Evolutionary conservation across 2,888 invertebrate genomes (phyloP), one percentile per base, ranked within the genome.

Genomic region (Sisyra terminalis): DNA sequence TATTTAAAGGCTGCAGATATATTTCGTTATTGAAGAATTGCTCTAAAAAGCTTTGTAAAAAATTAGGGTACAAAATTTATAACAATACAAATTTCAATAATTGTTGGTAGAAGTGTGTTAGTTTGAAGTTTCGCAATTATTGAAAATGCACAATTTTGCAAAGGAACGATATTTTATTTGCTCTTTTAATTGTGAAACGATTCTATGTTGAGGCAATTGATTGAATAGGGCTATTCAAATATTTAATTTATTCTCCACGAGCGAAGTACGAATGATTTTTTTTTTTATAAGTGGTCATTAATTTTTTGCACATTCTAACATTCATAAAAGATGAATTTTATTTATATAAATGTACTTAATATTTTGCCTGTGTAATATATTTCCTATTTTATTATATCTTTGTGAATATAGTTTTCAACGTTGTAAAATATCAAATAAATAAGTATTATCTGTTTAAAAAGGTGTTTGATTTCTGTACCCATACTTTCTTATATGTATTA

Each of bases 361-460:
- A 15, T 29, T 39, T 31, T 40, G 40, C 40, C 40, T 40, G 30
- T 40, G 40, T 40, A 40, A 40, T 40, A 40, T 40, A 40, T 40
- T 40, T 31, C 40, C 39, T 39, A 15, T 30, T 40, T 16, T 18
- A 15, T 13, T 40, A 30, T 40, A 40, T 30, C 29, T 30, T 31
- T 30, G 30, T 40, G 40, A 40, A 30, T 30, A 40, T 40, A 40
- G 24, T 24, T 24, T 40, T 40, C 14, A 17, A 38, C 15, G 31
- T 40, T 57, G 58, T 58, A 58, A 55, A 55, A 57, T 57, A 58
- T 24, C 24, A 24, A 24, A 24, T 24, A 24, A 24, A 24, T 24
- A 24, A 24, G 24, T 24, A 24, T 24, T 24, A 24, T 24, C 24
- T 24, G 24, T 24, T 24, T 24, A 7, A 24, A n/a, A n/a, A 5